Base-by-base conservation (phyloP, 2,113 vertebrate species). In the Istiophorus platypterus region DNA sequence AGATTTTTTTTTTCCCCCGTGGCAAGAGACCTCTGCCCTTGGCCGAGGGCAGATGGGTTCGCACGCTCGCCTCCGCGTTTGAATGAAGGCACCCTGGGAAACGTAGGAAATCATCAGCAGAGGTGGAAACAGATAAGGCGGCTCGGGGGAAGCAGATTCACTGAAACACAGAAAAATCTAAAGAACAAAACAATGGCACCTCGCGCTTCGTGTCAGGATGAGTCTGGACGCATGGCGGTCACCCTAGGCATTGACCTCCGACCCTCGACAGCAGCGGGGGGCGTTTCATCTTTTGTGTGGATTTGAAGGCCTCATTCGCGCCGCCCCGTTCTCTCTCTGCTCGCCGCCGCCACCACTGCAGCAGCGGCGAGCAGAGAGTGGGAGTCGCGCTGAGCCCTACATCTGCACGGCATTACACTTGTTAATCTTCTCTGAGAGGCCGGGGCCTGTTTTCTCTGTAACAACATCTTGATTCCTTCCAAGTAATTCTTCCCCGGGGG, bases 341-440 rank as follows among this genome's bases (percentile, higher is more conserved):
- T n/a, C n/a, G n/a, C n/a, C n/a, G n/a, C n/a, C n/a, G n/a, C 14
- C 45, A 17, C 14, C 2, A 4, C 6, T 47, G 52, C 59, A 61
- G 65, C 51, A 8, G 58, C 42, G 34, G 57, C 5, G 8, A 75
- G 74, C 34, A 20, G 65, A 65, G 67, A 64, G 88, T 80, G 76
- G 73, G 69, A 81, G 65, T 72, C 27, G 22, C 5, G 63, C 61
- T 20, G 14, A 58, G 37, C n/a, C n/a, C 45, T 52, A 80, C 88
- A 88, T 89, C 88, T 89, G 88, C 54, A 61, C 81, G 67, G 58
- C 69, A 79, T 89, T 85, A 88, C 81, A 74, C 76, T 72, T 77
- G 72, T 56, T 78, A 72, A 84, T 82, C 71, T 78, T 59, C 71
- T 76, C 70, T n/a, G 45, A 70, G 82, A 88, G 75, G 61, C 82